Percentiles rank a stretch among this genome's conserved stretches.
phyloP scores from a whole-genome alignment of 2,113 vertebrate species.

The Spizaetus ornatus region DNA sequence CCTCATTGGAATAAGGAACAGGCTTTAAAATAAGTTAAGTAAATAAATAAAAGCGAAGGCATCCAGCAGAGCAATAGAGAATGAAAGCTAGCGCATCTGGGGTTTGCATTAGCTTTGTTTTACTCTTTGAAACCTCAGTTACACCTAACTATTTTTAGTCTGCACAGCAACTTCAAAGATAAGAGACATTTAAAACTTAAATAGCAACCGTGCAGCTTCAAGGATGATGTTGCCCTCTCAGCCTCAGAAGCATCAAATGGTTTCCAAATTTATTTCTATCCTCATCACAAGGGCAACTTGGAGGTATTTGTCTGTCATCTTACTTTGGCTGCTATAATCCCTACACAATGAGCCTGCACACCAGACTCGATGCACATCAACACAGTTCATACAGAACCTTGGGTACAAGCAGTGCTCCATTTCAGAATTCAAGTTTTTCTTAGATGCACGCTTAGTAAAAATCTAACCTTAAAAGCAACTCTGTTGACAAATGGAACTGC shows the following conservation, averaged over 20 bases:
- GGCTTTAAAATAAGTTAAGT: background rate
- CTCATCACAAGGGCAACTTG: background rate
- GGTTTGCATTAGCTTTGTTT: background rate
- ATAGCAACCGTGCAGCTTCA: background rate
- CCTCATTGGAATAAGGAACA: background rate
- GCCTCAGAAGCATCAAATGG: background rate
- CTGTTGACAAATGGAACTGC: background rate
- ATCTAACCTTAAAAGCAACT: background rate
- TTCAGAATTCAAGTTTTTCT: background rate
- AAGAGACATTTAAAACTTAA: background rate
- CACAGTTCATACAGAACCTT: fast-evolving
- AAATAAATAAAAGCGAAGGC: background rate
- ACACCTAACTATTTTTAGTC: background rate
- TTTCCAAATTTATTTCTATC: background rate
- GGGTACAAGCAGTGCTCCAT: fast-evolving
- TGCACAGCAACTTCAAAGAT: background rate
- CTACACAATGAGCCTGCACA: background rate
- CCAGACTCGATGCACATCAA: fast-evolving
- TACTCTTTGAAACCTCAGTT: background rate
- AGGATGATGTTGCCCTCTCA: background rate
- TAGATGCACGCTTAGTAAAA: background rate
- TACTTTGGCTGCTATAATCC: background rate
- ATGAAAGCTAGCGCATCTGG: background rate
- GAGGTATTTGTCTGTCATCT: background rate
- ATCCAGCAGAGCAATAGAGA: background rate